A percentile compares a stretch with the other conserved stretches of the same genome.
Conservation (phyloP, 2,113 vertebrate species). For the Arvicanthis niloticus region DNA sequence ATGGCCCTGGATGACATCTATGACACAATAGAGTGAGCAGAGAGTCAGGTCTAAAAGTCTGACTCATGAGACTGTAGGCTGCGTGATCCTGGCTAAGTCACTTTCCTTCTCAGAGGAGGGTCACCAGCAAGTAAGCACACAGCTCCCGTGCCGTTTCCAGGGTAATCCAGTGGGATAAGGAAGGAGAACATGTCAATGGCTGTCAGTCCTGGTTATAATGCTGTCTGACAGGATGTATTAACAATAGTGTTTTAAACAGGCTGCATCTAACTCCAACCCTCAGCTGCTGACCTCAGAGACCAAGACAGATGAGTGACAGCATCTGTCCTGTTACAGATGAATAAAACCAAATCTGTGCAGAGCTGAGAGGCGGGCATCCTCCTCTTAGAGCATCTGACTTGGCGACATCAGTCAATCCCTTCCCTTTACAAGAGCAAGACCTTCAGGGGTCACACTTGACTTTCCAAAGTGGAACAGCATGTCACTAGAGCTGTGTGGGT, state of each 20-base stretch:
- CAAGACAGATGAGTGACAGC: background rate
- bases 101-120: background rate
- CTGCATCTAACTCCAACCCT: background rate
- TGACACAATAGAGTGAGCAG: background rate
- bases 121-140: background rate
- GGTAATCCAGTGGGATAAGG: background rate
- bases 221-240: background rate
- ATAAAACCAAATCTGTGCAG: background rate
- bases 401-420: background rate
- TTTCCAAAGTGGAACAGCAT: background rate
- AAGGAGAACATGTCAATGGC: background rate
- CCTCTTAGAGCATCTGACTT: background rate
- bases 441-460: background rate
- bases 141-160: fast-evolving
- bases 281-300: background rate
- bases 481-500: background rate
- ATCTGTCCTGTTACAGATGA: background rate
- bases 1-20: background rate
- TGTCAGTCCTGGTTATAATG: background rate
- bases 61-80: background rate
- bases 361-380: background rate
- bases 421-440: background rate
- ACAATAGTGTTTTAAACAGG: background rate
- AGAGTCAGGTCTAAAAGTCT: background rate
- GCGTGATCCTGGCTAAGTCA: background rate